Evolutionary conservation across 1,140 invertebrate species (phyloP).

Genomic region (Acyrthosiphon pisum): DNA sequence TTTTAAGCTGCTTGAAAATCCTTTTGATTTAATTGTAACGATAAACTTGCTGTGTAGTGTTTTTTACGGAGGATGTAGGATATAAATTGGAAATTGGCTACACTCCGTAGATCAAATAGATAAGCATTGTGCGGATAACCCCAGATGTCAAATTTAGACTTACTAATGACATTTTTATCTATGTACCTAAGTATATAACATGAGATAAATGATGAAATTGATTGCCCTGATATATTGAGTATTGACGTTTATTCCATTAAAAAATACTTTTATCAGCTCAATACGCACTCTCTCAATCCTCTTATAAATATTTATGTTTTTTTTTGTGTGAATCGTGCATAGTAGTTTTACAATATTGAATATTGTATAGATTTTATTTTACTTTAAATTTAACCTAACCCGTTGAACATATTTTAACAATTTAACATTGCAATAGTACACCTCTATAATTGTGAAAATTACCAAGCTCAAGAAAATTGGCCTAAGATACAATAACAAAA

Average conservation of each 20-base stretch:
- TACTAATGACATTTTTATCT: not conserved
- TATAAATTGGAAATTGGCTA: constrained; percentile 6
- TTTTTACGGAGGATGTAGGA: not conserved
- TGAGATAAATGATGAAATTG: not conserved
- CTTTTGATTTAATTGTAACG: constrained; percentile 17
- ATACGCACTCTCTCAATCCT: not conserved
- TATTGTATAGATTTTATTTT: not conserved
- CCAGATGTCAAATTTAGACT: not conserved
- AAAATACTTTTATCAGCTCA: not conserved
- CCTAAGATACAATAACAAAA: no score
- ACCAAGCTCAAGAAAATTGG: no score
- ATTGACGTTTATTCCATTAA: not conserved
- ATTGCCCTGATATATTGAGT: not conserved
- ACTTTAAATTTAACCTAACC: not conserved
- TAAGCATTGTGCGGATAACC: not conserved
- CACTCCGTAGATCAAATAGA: not conserved
- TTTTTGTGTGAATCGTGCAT: not conserved
- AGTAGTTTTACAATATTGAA: not conserved
- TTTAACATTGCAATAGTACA: no score
- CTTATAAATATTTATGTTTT: not conserved
- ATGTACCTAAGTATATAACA: not conserved
- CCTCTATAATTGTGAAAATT: no score
- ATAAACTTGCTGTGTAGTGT: not conserved
- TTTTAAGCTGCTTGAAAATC: constrained; percentile 8
- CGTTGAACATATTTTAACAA: not conserved